Percentiles rank a stretch among this genome's conserved stretches.
Evolutionary conservation across 2,113 vertebrate species (phyloP).

Genomic region (Callipepla squamata): DNA sequence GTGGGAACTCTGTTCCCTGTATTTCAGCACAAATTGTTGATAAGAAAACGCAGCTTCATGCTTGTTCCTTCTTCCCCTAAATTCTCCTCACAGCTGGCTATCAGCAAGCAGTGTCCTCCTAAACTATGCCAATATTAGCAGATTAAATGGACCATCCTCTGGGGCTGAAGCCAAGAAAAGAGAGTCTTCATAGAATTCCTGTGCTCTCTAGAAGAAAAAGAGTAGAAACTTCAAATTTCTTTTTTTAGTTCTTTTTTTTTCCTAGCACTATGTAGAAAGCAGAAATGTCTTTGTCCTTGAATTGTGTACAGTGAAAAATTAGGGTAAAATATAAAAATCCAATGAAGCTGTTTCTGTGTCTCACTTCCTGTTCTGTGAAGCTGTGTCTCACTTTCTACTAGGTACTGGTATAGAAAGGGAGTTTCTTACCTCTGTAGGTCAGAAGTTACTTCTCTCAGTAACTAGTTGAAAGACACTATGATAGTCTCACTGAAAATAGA

Average conservation of each 20-base stretch:
- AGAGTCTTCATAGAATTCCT: not conserved
- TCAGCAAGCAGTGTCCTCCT: not conserved
- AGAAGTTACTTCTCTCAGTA: not conserved
- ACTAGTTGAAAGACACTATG: not conserved
- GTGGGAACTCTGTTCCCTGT: not conserved
- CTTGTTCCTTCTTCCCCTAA: not conserved
- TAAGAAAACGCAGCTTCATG: not conserved
- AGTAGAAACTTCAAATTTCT: not conserved
- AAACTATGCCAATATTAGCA: not conserved
- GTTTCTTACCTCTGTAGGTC: not conserved
- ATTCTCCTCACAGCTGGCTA: fast-evolving
- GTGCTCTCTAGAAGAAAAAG: not conserved
- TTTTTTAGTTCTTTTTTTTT: not conserved
- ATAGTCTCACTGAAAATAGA: not conserved
- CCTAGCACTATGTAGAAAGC: not conserved
- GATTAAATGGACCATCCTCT: not conserved
- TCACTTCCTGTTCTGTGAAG: not conserved
- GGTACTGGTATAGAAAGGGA: not conserved
- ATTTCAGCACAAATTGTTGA: not conserved
- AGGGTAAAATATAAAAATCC: not conserved
- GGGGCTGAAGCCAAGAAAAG: not conserved
- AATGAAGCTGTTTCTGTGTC: not conserved
- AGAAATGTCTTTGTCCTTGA: not conserved
- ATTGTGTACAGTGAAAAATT: not conserved
- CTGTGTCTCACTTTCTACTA: not conserved